Base-by-base conservation (phyloP, 53 echinoderm and acorn worm species). In the Holothuria scabra region DNA sequence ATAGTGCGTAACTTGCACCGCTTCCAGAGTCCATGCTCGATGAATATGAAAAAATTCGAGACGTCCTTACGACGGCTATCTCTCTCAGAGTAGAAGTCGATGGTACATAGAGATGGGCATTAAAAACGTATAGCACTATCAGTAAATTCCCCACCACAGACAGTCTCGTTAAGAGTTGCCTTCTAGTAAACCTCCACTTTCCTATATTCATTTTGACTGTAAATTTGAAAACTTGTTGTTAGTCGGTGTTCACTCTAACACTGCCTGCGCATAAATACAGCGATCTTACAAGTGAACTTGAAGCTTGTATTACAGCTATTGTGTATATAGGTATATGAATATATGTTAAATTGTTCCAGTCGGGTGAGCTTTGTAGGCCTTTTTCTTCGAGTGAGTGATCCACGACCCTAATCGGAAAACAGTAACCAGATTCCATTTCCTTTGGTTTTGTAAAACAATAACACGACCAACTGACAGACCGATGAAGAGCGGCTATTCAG, bases 41-140 rank as follows among this genome's bases (percentile, higher is more conserved):
- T 1, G 59, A 58, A 31, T 78, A 78, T 8, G 78, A 78, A 12
- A 78, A 78, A 14, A 78, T 78, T 56, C 78, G 57, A n/a, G 78
- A 78, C 21, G 78, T 57, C 52, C 78, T 46, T 20, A 78, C 58
- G 18, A 78, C 49, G 31, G 78, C 56, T 56, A 78, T 78, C 31
- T 78, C 78, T 10, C 21, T 46, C 12, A 78, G 20, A 11, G 21
- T 56, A 10, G 24, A 26, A 2, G 57, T 78, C 13, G 78, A 78
- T 12, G 78, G 78, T 4, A 78, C 58, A 18, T 58, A 78, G 21
- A 78, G 9, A 32, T 78, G 78, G 30, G 56, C 56, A 20, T 78
- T 78, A 19, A 56, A 78, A 28, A 78, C 56, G 33, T 78, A 78
- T 14, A 78, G 19, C 6, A 78, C 13, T 13, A 78, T 78, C 2